A percentile compares a stretch with the other conserved stretches of the same genome.
Conservation (phyloP, 2,888 invertebrate genomes). For the Brassicogethes aeneus region DNA sequence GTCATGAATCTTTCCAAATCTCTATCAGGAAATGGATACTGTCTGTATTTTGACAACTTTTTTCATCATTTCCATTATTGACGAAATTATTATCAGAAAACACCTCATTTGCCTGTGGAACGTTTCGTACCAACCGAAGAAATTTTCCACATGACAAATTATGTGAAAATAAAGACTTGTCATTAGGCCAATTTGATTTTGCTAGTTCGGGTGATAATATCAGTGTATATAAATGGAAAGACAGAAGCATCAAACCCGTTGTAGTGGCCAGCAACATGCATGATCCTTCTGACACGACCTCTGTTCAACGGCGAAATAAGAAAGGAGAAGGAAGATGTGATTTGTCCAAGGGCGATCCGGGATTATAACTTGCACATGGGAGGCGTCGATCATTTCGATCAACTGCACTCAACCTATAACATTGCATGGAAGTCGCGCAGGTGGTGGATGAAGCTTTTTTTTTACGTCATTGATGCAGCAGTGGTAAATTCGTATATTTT, state of each 20-base stretch:
- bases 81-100: no score
- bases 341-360: conserved; percentile 7
- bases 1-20: no score
- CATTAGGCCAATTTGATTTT: conserved; percentile 4
- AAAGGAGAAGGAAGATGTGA: conserved; percentile 7
- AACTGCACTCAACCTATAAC: conserved; percentile 20
- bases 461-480: conserved; percentile 23
- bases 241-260: conserved; percentile 7
- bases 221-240: conserved; percentile 9
- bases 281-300: conserved; percentile 5
- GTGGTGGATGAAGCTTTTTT: conserved; percentile 27
- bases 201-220: conserved; percentile 7
- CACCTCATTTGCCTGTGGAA: no score
- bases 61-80: no score
- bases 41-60: no score
- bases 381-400: conserved; percentile 27
- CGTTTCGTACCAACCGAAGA: no score
- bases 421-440: conserved; percentile 23
- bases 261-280: conserved; percentile 6
- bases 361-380: conserved; percentile 12
- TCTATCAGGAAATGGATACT: no score
- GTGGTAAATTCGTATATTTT: conserved; percentile 19
- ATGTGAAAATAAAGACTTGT: no score
- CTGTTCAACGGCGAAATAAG: conserved; percentile 6
- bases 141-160: no score